Evolutionary conservation across 2,113 vertebrate species (phyloP), one percentile per base, ranked within the genome.

Genomic region (Alosa alosa): DNA sequence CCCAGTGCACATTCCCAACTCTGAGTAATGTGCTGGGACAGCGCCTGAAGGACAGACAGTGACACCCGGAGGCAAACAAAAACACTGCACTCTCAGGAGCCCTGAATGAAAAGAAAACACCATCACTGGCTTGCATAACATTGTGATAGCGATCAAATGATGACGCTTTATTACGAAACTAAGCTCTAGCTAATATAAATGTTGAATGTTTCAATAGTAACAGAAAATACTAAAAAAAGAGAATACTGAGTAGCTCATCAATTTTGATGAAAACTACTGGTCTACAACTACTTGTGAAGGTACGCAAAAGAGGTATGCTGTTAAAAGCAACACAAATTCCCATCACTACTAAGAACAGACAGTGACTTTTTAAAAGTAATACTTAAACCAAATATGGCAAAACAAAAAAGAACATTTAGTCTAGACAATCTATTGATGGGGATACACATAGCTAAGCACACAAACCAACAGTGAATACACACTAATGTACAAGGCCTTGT

Each of bases 1-100:
- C 36, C 15, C 72, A 78, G 72, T 11, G 3, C 3, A 78, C 36
- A 78, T 78, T 78, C 72, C 72, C 36, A 78, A 6, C 36, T 17
- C 72, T 78, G 72, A 78, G 31, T 78, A 41, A 41, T 47, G 55
- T 41, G 7, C 22, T 25, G n/a, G 41, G 31, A 15, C 2, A 36
- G n/a, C 50, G 55, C 57, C 82, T 84, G 39, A 64, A 45, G n/a
- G 39, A 13, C 49, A 81, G 83, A 78, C 68, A 81, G 84, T 87
- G 86, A 82, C 85, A 68, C 85, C 85, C 46, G 64, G n/a, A 86
- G 85, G 85, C 82, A 6, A 82, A 64, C 1, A 64, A 86, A 22
- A 57, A 45, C 17, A 86, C 13, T 68, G 52, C 85, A 45, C 52
- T 22, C 25, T 60, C 18, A 22, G 72, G 10, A 31, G 20, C 25